phyloP scores from a whole-genome alignment of 2,113 vertebrate species.

The Pseudorhombus dupliciocellatus region DNA sequence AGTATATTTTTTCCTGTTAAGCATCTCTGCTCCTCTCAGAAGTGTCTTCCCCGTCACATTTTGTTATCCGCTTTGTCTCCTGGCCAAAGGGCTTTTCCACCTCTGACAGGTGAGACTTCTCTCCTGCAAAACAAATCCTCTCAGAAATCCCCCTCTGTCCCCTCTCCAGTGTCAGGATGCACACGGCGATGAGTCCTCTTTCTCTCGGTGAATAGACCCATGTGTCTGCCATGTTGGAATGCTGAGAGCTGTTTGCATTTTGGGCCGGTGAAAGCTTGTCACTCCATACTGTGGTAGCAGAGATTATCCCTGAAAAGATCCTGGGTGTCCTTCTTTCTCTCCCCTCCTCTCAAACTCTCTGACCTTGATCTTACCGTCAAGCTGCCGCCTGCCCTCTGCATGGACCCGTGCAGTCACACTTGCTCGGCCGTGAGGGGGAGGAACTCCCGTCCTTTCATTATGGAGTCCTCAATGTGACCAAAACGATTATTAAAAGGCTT shows the following conservation, averaged over 20 bases:
- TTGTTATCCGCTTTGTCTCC: constrained; percentile 45
- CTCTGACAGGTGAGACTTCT: constrained; percentile 71
- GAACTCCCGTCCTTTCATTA: constrained; percentile 5
- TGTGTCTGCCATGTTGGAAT: constrained; percentile 71
- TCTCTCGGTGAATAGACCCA: constrained; percentile 55
- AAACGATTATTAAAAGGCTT: not conserved
- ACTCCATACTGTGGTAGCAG: constrained; percentile 44
- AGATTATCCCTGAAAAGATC: constrained; percentile 66
- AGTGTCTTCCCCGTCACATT: constrained; percentile 51
- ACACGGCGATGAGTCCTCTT: constrained; percentile 46
- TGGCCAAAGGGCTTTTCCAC: constrained; percentile 64
- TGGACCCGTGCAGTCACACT: constrained; percentile 42
- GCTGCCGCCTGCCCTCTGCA: constrained; percentile 42
- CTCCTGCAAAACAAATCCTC: constrained; percentile 37
- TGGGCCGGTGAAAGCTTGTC: constrained; percentile 71
- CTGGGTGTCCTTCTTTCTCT: constrained; percentile 51
- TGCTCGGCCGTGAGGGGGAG: constrained; percentile 2
- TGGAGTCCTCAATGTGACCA: not conserved
- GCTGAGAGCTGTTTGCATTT: constrained; percentile 75
- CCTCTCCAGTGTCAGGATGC: constrained; percentile 40
- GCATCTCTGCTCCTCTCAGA: constrained; percentile 26
- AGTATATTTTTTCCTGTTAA: constrained; percentile 19
- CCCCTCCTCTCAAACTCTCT: constrained; percentile 52
- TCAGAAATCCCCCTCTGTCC: not conserved
- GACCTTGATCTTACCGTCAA: constrained; percentile 66